phyloP scores from a whole-genome alignment of 92 coral and sea anemone species.

The Palythoa grandis region DNA sequence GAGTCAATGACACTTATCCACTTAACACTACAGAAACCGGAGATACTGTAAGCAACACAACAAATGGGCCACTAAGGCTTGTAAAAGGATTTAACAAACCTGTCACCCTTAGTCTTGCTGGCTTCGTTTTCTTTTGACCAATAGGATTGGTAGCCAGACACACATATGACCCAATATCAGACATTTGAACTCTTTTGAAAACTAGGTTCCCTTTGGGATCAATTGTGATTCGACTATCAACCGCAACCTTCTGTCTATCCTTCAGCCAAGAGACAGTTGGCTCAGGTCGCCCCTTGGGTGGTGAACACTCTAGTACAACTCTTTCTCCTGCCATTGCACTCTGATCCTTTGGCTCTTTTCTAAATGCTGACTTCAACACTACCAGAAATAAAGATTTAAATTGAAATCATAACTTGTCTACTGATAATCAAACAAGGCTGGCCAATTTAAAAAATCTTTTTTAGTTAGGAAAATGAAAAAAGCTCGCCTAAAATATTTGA shows the following conservation, averaged over 20 bases:
- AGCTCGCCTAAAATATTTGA: too few species aligned
- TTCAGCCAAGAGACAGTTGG: conserved; percentile 85
- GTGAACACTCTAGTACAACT: conserved; percentile 71
- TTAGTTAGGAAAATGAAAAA: too few species aligned
- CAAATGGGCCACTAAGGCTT: too few species aligned
- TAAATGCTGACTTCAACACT: conserved; percentile 74
- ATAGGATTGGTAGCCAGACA: conserved; percentile 80
- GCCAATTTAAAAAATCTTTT: too few species aligned
- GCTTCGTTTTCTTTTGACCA: conserved; percentile 66
- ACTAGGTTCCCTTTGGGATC: conserved; percentile 70
- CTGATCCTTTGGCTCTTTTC: conserved; percentile 64
- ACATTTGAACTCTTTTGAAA: conserved; percentile 64
- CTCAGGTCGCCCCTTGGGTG: conserved; percentile 88
- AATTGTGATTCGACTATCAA: conserved; percentile 59
- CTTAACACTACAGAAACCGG: too few species aligned
- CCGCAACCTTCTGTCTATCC: conserved; percentile 44
- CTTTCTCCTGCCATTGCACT: conserved; percentile 62
- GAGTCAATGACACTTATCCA: too few species aligned
- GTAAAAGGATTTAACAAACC: conserved; percentile 51
- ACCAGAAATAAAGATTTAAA: not conserved
- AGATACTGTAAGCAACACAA: too few species aligned
- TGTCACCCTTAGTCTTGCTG: conserved; percentile 72
- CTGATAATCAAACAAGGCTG: too few species aligned
- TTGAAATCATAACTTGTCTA: not conserved
- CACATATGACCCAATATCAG: conserved; percentile 78